Base-by-base conservation (phyloP, 1,140 invertebrate species). In the Laodelphax striatellus region DNA sequence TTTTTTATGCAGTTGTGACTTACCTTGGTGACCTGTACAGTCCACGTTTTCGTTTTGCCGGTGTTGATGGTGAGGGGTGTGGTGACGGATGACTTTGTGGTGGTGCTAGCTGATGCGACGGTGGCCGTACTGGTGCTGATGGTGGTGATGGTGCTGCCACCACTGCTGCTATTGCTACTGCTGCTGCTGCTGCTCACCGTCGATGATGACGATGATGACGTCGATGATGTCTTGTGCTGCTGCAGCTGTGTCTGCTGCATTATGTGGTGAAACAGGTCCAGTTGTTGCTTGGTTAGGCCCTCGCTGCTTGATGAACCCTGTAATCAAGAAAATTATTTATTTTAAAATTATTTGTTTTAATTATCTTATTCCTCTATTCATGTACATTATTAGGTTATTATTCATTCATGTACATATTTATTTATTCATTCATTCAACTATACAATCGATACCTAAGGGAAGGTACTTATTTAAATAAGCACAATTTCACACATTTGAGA, bases 231-330 rank as follows among this genome's bases (percentile, higher is more conserved):
- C 60, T 63, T 68, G 63, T 64, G 70, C 58, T 68, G 68, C 56
- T 60, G 65, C 64, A 54, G 68, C 64, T 80, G 82, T 14, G 83
- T 86, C 69, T 85, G 85, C 66, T 84, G 84, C 82, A 87, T 87
- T 63, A 87, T 86, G 71, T 87, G 84, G 70, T 86, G 84, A 65
- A 87, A 87, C 65, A 84, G 78, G 73, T 87, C 86, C 66, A 85
- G 76, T 71, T 84, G 85, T 67, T 86, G 83, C 65, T 84, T 83
- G 11, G 84, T 84, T 52, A 86, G 71, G 31, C 82, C 82, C 67
- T 85, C 83, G 69, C 82, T 28, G 24, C 24, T 82, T 62, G 74
- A 77, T 19, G 58, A 50, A 17, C 46, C 46, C 46, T 50, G 11
- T 6, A 50, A 50, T 17, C 2, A 17, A 4, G 17, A 44, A 44